Conservation (phyloP, 2,113 vertebrate genomes). For the Onychostruthus taczanowskii region DNA sequence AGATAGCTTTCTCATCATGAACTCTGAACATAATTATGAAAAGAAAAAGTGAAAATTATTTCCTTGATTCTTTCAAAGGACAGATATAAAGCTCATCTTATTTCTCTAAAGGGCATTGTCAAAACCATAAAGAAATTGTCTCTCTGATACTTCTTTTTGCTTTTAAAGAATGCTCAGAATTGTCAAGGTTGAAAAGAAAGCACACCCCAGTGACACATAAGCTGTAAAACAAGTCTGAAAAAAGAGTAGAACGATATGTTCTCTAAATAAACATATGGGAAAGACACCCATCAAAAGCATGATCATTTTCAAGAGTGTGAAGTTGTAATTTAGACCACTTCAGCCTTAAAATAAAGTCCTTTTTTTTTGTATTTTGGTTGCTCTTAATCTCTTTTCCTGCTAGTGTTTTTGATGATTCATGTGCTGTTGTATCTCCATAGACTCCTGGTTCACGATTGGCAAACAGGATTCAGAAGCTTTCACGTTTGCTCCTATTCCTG, state of each 20-base stretch:
- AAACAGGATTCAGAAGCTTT: neutral
- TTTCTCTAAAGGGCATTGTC: neutral
- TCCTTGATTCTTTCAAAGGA: neutral
- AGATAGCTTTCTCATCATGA: neutral
- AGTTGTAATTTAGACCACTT: neutral
- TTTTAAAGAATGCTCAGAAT: neutral
- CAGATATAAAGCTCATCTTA: neutral
- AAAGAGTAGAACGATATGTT: accelerated
- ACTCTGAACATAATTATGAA: neutral
- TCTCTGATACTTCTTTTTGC: neutral
- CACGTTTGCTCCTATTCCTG: neutral
- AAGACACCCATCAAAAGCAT: neutral
- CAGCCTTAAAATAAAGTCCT: neutral
- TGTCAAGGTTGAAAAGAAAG: neutral
- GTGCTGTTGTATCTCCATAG: neutral
- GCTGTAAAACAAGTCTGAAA: neutral
- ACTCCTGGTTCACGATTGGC: neutral
- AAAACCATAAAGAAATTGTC: neutral
- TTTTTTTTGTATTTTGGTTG: neutral
- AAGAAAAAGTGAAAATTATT: neutral
- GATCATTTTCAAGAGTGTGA: neutral
- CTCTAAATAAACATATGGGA: neutral
- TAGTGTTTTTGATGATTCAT: neutral
- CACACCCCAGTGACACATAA: neutral
- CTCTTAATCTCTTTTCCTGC: neutral